Evolutionary conservation across 2,888 invertebrate species (phyloP).

Genomic region (Pimpla rufipes): DNA sequence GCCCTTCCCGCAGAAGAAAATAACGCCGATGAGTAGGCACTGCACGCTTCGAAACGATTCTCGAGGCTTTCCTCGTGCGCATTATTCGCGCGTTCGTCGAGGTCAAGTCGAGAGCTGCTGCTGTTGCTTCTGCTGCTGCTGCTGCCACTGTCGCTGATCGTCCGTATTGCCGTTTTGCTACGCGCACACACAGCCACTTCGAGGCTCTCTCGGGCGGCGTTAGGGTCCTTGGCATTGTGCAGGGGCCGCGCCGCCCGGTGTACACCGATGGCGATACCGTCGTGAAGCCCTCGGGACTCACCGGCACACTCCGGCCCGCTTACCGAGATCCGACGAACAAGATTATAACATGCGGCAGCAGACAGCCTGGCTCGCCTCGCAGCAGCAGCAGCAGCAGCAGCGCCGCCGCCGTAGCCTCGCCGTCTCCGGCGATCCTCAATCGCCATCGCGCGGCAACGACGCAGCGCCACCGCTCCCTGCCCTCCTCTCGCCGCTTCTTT

Average conservation of each 20-base stretch:
- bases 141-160: background rate
- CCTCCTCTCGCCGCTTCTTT: constrained; percentile 49
- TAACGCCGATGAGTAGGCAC: background rate
- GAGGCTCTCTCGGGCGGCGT: constrained; percentile 4
- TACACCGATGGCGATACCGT: constrained; percentile 36
- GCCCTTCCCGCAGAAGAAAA: background rate
- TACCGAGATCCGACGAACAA: constrained; percentile 77
- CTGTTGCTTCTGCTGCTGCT: too few relatives aligned
- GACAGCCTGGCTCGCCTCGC: constrained; percentile 83
- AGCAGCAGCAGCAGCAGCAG: constrained; percentile 75
- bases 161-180: background rate
- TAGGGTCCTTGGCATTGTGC: constrained; percentile 46
- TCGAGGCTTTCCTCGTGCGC: constrained; percentile 9
- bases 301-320: constrained; percentile 44
- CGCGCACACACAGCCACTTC: background rate
- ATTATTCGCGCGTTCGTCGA: constrained; percentile 9
- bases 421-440: constrained; percentile 71
- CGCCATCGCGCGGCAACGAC: constrained; percentile 36
- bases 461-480: constrained; percentile 50
- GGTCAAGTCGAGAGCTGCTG: background rate
- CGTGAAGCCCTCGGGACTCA: constrained; percentile 41
- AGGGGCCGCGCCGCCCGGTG: background rate
- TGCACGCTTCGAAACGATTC: background rate
- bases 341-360: constrained; percentile 79
- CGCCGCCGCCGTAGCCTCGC: constrained; percentile 79